Percentiles rank a stretch among this genome's conserved stretches.
These are phyloP conservation scores for Lithosia quadra DNA, from an alignment of 2,888 invertebrate genomes.

Conservation along the genomic window DNA sequence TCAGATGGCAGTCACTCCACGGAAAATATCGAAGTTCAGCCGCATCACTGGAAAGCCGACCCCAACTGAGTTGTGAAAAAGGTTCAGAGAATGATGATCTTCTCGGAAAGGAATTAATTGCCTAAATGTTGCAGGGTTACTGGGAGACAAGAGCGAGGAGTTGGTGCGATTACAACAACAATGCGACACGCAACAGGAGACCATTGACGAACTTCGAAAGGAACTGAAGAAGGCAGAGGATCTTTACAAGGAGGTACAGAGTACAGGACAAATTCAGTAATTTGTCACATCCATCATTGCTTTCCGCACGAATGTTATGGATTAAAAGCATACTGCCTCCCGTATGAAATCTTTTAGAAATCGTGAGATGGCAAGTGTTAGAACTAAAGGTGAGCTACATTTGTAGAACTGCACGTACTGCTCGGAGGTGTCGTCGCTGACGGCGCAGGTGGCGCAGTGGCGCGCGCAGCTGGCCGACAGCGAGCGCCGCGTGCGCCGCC, in stretches of 20 bases:
- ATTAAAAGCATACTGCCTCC: too few species aligned
- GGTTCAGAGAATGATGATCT: too few species aligned
- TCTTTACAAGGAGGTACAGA: constrained; percentile 60
- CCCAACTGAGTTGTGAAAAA: too few species aligned
- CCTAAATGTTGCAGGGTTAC: constrained; percentile 23
- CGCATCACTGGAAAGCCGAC: too few species aligned
- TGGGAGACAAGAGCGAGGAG: constrained; percentile 59
- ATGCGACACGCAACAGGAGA: constrained; percentile 49
- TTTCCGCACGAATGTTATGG: too few species aligned
- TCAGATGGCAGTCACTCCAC: too few species aligned
- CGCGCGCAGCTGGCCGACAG: constrained; percentile 56
- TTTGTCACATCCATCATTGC: too few species aligned
- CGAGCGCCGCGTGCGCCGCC: constrained; percentile 47
- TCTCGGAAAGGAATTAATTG: not conserved
- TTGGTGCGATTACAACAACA: constrained; percentile 47
- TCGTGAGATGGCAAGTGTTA: not conserved
- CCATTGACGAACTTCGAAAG: constrained; percentile 50
- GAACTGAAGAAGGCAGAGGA: constrained; percentile 55
- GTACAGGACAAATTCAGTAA: too few species aligned
- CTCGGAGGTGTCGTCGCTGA: constrained; percentile 54
- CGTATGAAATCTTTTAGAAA: not conserved
- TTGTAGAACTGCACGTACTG: constrained; percentile 57
- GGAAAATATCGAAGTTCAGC: too few species aligned
- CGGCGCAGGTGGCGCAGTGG: constrained; percentile 53
- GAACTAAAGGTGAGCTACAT: not conserved